These are phyloP conservation scores for Chlamydotis undulata DNA, from an alignment of 2,113 vertebrate species.

Conservation along the genomic window DNA sequence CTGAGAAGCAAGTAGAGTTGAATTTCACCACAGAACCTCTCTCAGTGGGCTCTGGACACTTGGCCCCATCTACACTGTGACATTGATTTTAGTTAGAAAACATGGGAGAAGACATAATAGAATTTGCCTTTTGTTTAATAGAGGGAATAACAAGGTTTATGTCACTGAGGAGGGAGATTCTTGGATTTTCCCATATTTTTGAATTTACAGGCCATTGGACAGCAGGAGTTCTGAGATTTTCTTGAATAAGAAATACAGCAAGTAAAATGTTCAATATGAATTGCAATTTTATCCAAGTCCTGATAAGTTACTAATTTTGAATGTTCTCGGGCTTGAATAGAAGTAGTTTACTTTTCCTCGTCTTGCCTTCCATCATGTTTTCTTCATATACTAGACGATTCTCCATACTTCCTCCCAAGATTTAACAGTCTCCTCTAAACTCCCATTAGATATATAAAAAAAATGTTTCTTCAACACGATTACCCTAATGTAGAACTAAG, in stretches of 20 bases:
- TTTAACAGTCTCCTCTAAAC: neutral
- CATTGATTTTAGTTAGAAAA: neutral
- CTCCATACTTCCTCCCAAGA: neutral
- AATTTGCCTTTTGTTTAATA: neutral
- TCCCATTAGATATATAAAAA: neutral
- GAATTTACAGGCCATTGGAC: neutral
- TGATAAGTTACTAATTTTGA: neutral
- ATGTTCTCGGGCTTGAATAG: neutral
- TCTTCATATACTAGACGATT: neutral
- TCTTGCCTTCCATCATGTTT: neutral
- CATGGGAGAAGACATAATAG: neutral
- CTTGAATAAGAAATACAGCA: neutral
- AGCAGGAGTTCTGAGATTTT: neutral
- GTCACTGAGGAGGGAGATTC: neutral
- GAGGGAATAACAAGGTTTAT: neutral
- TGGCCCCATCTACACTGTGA: neutral
- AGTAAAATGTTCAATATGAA: neutral
- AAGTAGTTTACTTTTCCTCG: neutral
- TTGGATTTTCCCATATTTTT: neutral
- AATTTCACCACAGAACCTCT: neutral
- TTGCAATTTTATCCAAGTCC: neutral
- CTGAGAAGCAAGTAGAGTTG: neutral
- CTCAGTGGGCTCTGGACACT: neutral
- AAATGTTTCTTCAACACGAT: neutral
- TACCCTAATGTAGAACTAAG: neutral